Conservation (phyloP, 2,888 invertebrate genomes). For the Eupithecia subumbrata region DNA sequence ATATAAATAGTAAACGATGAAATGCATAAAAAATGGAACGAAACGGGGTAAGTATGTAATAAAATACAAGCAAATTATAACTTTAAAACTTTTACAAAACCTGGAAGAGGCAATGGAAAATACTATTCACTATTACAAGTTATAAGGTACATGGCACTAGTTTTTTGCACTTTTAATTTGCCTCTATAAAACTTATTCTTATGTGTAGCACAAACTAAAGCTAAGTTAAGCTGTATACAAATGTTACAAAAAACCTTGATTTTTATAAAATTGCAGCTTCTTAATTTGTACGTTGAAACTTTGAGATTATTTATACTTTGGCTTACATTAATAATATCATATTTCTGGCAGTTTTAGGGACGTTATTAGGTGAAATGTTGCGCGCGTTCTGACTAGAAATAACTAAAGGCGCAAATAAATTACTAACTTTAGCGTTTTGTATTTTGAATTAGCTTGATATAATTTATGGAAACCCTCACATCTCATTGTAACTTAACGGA, state of each 20-base stretch:
- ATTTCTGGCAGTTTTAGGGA: slow-evolving; percentile 1
- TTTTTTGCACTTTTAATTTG: background rate
- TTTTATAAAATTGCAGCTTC: background rate
- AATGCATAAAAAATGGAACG: background rate
- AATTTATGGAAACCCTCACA: background rate
- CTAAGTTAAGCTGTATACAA: background rate
- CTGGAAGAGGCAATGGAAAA: background rate
- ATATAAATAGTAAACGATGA: background rate
- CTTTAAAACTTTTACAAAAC: background rate
- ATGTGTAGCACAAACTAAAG: background rate
- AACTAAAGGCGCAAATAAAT: background rate
- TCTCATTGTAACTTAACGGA: background rate
- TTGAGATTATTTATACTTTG: slow-evolving; percentile 13
- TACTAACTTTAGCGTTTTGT: background rate
- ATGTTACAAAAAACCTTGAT: background rate
- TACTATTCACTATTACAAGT: background rate
- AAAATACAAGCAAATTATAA: background rate
- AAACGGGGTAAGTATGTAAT: background rate
- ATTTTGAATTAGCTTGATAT: background rate
- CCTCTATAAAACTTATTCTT: background rate
- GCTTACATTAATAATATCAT: background rate
- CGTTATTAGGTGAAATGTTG: background rate
- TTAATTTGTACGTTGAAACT: background rate
- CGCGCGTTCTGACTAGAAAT: slow-evolving; percentile 11
- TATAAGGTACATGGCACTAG: background rate